phyloP scores from a whole-genome alignment of 2,888 invertebrate genomes.

The Sphaerophoria rueppellii region DNA sequence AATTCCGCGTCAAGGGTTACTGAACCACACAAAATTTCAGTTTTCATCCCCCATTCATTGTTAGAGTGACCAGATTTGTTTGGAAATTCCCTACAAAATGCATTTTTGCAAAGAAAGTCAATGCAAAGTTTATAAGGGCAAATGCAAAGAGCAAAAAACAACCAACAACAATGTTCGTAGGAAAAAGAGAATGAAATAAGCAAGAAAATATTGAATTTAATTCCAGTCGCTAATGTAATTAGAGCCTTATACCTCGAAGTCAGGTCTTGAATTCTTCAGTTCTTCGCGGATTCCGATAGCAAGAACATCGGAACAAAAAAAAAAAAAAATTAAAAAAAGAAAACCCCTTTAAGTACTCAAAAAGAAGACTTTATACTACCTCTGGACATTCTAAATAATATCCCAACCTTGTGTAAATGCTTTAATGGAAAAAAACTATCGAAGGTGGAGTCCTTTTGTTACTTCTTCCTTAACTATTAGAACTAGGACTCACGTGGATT shows the following conservation, averaged over 20 bases:
- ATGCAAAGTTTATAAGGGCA: conserved; percentile 31
- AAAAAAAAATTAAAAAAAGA: conserved; percentile 44
- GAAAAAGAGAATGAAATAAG: not conserved
- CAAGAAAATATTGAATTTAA: conserved; percentile 69
- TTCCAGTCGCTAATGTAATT: conserved; percentile 80
- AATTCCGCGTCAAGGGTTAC: conserved; percentile 2
- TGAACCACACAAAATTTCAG: conserved; percentile 1
- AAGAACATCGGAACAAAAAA: conserved; percentile 76
- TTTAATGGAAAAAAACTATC: conserved; percentile 23
- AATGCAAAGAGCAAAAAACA: not conserved
- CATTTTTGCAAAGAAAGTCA: conserved; percentile 60
- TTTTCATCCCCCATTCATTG: not conserved
- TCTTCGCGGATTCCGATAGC: conserved; percentile 79
- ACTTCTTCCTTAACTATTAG: conserved; percentile 28
- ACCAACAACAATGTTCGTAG: not conserved
- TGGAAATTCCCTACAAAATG: conserved; percentile 35
- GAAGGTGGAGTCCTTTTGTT: conserved; percentile 35
- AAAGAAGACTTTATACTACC: conserved; percentile 41
- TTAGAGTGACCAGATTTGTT: conserved; percentile 47
- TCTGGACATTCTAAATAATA: conserved; percentile 44
- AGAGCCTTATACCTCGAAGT: conserved; percentile 78
- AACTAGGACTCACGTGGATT: conserved; percentile 36
- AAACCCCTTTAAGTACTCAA: conserved; percentile 13
- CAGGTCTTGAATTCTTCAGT: conserved; percentile 76
- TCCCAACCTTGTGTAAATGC: conserved; percentile 27